Conservation (phyloP, 2,113 vertebrate species). For the Lamprologus tigripictilis region DNA sequence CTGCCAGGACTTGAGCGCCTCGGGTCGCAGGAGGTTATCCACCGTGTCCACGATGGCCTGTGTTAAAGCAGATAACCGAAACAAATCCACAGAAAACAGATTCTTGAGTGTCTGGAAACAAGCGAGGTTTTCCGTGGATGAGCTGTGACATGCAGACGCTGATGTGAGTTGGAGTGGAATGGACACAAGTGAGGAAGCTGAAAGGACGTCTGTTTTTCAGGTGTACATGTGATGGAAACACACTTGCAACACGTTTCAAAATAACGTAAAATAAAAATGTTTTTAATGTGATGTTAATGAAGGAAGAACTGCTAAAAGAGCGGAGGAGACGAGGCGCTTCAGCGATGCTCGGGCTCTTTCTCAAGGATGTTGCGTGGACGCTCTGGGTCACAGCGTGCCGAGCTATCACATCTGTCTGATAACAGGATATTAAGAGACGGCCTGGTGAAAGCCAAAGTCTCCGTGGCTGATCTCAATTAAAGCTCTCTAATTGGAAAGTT, state of each 20-base stretch:
- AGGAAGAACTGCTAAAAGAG: background rate
- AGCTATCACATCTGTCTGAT: background rate
- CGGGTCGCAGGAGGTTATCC: conserved; percentile 93
- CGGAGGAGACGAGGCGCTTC: background rate
- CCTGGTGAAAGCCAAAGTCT: conserved; percentile 7
- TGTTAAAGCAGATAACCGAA: conserved; percentile 35
- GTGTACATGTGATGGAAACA: background rate
- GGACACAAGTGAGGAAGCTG: background rate
- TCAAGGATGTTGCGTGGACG: conserved; percentile 23
- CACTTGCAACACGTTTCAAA: background rate
- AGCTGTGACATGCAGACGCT: conserved; percentile 31
- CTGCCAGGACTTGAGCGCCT: conserved; percentile 94
- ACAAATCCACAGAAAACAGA: background rate
- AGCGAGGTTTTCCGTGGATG: background rate
- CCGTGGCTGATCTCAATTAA: conserved; percentile 1
- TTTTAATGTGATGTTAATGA: background rate
- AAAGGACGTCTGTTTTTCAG: background rate
- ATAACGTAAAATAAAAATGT: rapidly evolving
- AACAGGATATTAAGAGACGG: conserved; percentile 15
- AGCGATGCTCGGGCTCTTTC: background rate
- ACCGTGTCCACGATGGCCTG: conserved; percentile 99
- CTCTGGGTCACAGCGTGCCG: background rate
- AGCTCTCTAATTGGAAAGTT: background rate
- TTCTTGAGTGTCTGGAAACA: background rate
- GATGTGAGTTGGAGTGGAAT: background rate